Evolutionary conservation across 1,140 invertebrate species (phyloP).

Genomic region (Pogonomyrmex barbatus): DNA sequence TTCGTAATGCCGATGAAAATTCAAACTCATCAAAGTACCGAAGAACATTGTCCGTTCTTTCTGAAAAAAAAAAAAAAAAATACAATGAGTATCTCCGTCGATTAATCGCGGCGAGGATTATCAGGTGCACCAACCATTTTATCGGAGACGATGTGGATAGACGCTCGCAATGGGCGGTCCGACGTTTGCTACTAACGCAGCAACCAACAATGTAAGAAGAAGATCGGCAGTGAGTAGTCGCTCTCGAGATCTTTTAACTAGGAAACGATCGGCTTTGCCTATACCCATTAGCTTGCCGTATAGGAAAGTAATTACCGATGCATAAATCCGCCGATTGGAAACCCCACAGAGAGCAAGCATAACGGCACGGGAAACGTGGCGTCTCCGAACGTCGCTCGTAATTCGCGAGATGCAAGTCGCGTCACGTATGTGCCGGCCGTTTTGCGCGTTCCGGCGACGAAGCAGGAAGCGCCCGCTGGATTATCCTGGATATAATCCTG

Average conservation of each 20-base stretch:
- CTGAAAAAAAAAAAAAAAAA: not conserved
- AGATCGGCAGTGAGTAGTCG: slow-evolving; percentile 37
- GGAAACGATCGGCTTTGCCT: slow-evolving; percentile 61
- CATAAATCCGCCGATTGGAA: slow-evolving; percentile 69
- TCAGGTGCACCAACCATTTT: slow-evolving; percentile 65
- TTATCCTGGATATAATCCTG: slow-evolving; percentile 65
- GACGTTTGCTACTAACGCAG: slow-evolving; percentile 41
- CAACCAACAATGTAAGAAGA: not conserved
- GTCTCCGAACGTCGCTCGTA: slow-evolving; percentile 56
- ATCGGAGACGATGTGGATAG: slow-evolving; percentile 61
- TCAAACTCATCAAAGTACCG: slow-evolving; percentile 16
- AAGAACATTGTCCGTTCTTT: not conserved
- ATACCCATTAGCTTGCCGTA: slow-evolving; percentile 65
- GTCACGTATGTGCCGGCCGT: slow-evolving; percentile 64
- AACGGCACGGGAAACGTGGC: slow-evolving; percentile 38
- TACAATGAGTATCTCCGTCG: slow-evolving; percentile 54
- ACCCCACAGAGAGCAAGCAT: slow-evolving; percentile 25
- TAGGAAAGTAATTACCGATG: slow-evolving; percentile 74
- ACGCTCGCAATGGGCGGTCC: slow-evolving; percentile 64
- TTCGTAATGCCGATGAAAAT: slow-evolving; percentile 43
- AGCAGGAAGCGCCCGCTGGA: slow-evolving; percentile 69
- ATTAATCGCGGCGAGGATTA: slow-evolving; percentile 69
- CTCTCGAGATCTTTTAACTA: slow-evolving; percentile 46
- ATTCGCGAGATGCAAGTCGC: slow-evolving; percentile 58
- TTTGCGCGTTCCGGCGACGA: slow-evolving; percentile 35